Evolutionary conservation across 2,797 vertebrate species (phyloP), one percentile per base, ranked within the genome.

Genomic region (Sebastes cheni): DNA sequence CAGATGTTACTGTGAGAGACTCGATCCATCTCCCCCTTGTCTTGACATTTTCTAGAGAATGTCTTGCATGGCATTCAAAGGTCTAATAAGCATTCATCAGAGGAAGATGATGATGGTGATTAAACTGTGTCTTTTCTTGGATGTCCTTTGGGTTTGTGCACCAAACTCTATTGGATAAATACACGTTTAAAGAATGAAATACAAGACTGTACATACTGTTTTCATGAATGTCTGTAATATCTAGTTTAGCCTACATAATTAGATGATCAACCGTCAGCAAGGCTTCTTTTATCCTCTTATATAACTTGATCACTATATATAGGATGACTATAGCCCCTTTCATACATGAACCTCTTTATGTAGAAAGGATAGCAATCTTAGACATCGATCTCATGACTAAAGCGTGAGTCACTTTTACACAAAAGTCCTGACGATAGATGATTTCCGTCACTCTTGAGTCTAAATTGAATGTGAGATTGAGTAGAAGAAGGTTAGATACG

Each of bases 1-100:
- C 87, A 88, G 90, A 93, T 93, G 93, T 94, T 89, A 81, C 78
- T 32, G 75, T 80, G 76, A 84, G 34, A 91, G 66, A 79, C 55
- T 27, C 0, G 0, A 67, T 71, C 20, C 16, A 39, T 36, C 72
- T 22, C 50, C n/a, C 16, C 1, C 46, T 32, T 46, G 30, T 39
- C 55, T 73, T 87, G 86, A 80, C 87, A 90, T 90, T 90, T 87
- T 86, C 59, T 16, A 18, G 18, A 66, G n/a, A 73, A 1, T 27
- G 52, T 50, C 58, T 67, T 50, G 16, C 30, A 16, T 77, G 71
- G 66, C 54, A 70, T 79, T 84, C 29, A 79, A 84, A 79, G 56
- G 30, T 80, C 64, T 8, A 20, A 36, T 70, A 6, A 60, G 46
- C 32, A 64, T 61, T 58, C 62, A n/a, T 82, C 27, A 75, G 25